These are phyloP conservation scores for Sebastes elongatus DNA, from an alignment of 2,797 vertebrate genomes.

Conservation along the genomic window DNA sequence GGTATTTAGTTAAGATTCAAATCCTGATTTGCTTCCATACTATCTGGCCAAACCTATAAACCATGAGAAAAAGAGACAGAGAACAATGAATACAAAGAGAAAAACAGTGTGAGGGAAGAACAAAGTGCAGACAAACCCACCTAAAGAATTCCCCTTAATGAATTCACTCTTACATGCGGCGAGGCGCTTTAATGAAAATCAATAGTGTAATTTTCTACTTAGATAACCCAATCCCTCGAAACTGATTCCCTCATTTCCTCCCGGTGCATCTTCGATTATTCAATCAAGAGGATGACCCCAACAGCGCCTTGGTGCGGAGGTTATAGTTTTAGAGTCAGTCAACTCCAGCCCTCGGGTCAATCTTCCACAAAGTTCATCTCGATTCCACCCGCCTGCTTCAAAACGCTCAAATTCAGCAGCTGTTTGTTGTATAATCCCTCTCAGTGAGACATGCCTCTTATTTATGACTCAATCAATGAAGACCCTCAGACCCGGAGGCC, in stretches of 20 bases:
- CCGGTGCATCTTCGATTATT: constrained; percentile 77
- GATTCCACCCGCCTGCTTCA: constrained; percentile 24
- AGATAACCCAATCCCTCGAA: constrained; percentile 78
- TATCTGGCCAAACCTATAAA: not conserved
- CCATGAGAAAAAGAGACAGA: not conserved
- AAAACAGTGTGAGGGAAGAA: constrained; percentile 1
- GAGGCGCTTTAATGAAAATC: constrained; percentile 78
- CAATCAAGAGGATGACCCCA: constrained; percentile 66
- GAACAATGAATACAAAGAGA: not conserved
- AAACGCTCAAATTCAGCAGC: constrained; percentile 30
- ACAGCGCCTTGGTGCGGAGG: constrained; percentile 34
- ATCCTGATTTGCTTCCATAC: not conserved
- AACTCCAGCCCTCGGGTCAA: constrained; percentile 54
- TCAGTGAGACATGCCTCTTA: constrained; percentile 42
- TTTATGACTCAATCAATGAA: constrained; percentile 68
- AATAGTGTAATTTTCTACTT: constrained; percentile 85
- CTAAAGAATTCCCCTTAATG: constrained; percentile 61
- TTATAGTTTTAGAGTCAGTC: constrained; percentile 71
- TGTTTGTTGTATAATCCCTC: constrained; percentile 44
- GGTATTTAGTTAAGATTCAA: not conserved
- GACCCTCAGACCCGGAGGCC: constrained; percentile 32
- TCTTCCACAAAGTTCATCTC: constrained; percentile 42
- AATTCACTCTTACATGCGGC: constrained; percentile 64
- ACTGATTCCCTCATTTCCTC: constrained; percentile 83
- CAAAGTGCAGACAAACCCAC: constrained; percentile 31